Conservation (phyloP, 2,113 vertebrate species). For the Gallinago undulata region DNA sequence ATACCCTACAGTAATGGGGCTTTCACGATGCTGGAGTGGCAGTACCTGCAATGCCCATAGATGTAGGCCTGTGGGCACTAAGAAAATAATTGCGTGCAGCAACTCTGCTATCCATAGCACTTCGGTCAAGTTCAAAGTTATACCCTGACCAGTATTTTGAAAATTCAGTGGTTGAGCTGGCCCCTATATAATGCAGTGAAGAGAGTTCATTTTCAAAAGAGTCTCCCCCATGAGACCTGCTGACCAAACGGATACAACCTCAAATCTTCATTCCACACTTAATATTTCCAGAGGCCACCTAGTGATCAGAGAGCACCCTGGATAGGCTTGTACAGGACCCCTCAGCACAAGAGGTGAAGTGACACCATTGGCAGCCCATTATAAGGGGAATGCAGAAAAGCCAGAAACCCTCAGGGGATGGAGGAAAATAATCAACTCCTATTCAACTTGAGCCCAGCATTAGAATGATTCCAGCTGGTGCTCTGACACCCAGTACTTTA, state of each 20-base stretch:
- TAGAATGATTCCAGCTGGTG: not conserved
- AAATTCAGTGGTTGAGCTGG: not conserved
- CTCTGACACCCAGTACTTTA: constrained; percentile 15
- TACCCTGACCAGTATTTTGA: not conserved
- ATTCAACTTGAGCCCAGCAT: accelerated
- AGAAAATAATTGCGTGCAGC: not conserved
- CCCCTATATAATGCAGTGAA: not conserved
- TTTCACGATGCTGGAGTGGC: not conserved
- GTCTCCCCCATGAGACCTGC: not conserved
- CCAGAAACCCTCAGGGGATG: not conserved
- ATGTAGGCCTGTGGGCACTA: not conserved
- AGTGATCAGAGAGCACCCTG: not conserved
- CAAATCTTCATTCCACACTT: not conserved
- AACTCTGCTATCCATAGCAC: not conserved
- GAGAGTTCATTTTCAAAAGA: not conserved
- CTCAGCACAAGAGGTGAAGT: not conserved
- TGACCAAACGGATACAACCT: not conserved
- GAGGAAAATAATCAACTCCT: not conserved
- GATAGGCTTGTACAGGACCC: not conserved
- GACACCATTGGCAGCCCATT: not conserved
- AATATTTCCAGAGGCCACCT: not conserved
- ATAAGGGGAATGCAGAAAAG: not conserved
- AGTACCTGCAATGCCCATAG: not conserved
- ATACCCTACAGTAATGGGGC: too few species aligned
- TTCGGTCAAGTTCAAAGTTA: not conserved